Percentiles rank a stretch among this genome's conserved stretches.
Evolutionary conservation across 1,140 invertebrate genomes (phyloP).

Genomic region (Drosophila leontia): DNA sequence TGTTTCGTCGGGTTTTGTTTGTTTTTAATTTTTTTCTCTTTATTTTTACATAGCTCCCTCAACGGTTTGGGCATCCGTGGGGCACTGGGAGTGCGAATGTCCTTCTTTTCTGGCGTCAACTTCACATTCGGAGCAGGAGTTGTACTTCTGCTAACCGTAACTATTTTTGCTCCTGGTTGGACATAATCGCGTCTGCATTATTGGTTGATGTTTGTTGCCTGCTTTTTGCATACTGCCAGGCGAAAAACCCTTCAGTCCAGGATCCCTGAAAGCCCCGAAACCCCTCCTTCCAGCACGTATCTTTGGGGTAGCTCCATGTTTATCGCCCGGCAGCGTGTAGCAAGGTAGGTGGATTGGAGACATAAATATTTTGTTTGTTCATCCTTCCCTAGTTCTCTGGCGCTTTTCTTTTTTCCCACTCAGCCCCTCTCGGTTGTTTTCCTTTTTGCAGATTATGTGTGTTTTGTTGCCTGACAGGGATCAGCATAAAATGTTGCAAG

Average conservation of each 20-base stretch:
- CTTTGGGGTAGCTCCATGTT: constrained; percentile 48
- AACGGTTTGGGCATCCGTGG: constrained; percentile 44
- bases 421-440: constrained; percentile 71
- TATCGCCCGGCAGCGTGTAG: constrained; percentile 61
- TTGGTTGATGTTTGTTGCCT: constrained; percentile 84
- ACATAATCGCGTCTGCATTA: constrained; percentile 85
- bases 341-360: constrained; percentile 52
- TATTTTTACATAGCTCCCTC: constrained; percentile 32
- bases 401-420: constrained; percentile 16
- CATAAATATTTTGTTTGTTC: constrained; percentile 82
- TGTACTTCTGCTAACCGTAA: constrained; percentile 64
- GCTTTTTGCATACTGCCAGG: constrained; percentile 55
- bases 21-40: constrained; percentile 72
- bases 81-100: constrained; percentile 27
- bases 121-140: constrained; percentile 67
- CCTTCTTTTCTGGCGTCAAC: constrained; percentile 65
- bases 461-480: constrained; percentile 85
- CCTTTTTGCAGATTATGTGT: constrained; percentile 85
- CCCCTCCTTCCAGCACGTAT: not conserved
- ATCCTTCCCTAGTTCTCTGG: constrained; percentile 23
- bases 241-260: constrained; percentile 30
- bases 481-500: constrained; percentile 85
- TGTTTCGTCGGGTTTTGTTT: constrained; percentile 71
- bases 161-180: constrained; percentile 65
- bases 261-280: constrained; percentile 11